phyloP scores from a whole-genome alignment of 2,888 invertebrate species.

The Oscheius sp. region DNA sequence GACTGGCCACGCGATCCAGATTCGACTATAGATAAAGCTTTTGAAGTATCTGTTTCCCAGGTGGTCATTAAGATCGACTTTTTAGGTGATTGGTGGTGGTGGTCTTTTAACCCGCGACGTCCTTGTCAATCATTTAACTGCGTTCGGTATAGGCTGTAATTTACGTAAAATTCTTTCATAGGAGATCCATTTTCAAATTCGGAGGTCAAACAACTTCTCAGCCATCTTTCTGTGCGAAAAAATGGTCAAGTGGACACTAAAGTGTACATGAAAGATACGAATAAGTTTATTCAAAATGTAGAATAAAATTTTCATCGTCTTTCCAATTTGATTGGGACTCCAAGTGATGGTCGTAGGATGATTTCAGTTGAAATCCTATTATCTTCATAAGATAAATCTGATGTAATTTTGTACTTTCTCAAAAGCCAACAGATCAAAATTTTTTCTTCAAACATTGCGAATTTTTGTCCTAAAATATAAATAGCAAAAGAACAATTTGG shows the following conservation, averaged over 20 bases:
- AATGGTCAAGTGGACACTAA: constrained; percentile 57
- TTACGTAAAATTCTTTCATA: background rate
- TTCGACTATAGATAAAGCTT: constrained; percentile 15
- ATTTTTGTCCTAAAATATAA: constrained; percentile 18
- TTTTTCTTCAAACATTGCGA: constrained; percentile 25
- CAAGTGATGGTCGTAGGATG: background rate
- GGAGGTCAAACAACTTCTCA: constrained; percentile 57
- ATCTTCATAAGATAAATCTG: background rate
- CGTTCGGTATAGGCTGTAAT: background rate
- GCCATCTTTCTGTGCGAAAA: constrained; percentile 48
- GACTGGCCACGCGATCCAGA: constrained; percentile 36
- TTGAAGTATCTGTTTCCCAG: background rate
- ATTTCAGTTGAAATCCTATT: constrained; percentile 6
- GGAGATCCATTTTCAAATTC: constrained; percentile 53
- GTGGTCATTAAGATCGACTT: background rate
- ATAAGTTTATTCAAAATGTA: constrained; percentile 1
- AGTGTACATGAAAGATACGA: constrained; percentile 48
- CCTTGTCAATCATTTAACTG: constrained; percentile 17
- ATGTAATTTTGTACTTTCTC: constrained; percentile 4
- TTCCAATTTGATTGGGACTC: constrained; percentile 18
- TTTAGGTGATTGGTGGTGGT: constrained; percentile 6
- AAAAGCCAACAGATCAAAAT: constrained; percentile 21
- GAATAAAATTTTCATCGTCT: constrained; percentile 8
- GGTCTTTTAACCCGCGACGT: background rate
- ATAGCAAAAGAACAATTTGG: background rate